Evolutionary conservation across 2,113 vertebrate genomes (phyloP).

Genomic region (Empidonax traillii): DNA sequence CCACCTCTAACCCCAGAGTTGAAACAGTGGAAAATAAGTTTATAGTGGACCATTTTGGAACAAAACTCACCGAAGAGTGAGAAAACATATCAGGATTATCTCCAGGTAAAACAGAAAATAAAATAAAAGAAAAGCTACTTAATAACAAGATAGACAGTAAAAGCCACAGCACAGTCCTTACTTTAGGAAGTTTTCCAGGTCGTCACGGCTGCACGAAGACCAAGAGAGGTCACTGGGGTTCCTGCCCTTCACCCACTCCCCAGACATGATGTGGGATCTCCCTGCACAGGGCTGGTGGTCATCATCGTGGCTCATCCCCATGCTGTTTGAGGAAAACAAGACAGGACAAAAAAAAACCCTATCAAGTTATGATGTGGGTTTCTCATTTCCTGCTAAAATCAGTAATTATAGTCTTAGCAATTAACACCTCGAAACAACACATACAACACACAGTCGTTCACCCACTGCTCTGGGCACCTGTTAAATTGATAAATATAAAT

Average conservation of each 20-base stretch:
- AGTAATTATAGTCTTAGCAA: background rate
- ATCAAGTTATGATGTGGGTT: background rate
- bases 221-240: conserved; percentile 96
- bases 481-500: background rate
- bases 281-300: conserved; percentile 88
- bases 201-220: conserved; percentile 93
- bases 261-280: conserved; percentile 96
- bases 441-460: background rate
- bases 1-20: background rate
- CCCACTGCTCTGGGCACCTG: background rate
- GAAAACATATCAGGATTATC: background rate
- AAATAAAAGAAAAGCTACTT: background rate
- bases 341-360: background rate
- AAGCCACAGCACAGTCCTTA: conserved; percentile 65
- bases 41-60: background rate
- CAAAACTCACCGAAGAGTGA: background rate
- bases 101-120: background rate
- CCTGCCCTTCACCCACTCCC: conserved; percentile 97
- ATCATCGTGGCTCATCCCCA: conserved; percentile 97
- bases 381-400: background rate
- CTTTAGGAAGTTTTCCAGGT: conserved; percentile 95
- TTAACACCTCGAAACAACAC: background rate
- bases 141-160: background rate
- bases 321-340: conserved; percentile 70
- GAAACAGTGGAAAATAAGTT: background rate